A percentile compares a stretch with the other conserved stretches of the same genome.
Conservation (phyloP, 2,797 vertebrate species). For the Microcaecilia unicolor region DNA sequence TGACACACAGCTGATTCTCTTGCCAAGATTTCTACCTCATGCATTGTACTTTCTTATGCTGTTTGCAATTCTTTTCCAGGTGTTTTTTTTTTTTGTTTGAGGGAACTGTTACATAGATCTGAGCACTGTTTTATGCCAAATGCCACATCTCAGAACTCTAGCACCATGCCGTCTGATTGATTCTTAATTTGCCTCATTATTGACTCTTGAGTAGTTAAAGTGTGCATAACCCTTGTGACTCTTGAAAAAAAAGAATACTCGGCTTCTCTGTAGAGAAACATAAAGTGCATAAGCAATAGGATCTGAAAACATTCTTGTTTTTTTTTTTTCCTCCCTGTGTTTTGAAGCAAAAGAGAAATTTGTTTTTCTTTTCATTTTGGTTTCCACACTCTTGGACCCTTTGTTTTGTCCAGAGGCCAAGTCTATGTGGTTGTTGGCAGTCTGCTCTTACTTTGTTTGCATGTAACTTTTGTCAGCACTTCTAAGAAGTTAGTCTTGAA, state of each 20-base stretch:
- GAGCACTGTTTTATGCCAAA: no score
- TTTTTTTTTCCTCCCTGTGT: conserved; percentile 7
- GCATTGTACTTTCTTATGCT: no score
- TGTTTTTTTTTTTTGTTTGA: no score
- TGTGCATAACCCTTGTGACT: not conserved
- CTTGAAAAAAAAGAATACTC: not conserved
- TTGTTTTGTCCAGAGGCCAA: conserved; percentile 24
- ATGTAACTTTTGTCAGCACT: conserved; percentile 23
- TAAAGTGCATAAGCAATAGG: conserved; percentile 4
- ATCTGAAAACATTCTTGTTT: conserved; percentile 21
- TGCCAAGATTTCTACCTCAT: no score
- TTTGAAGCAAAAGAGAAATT: conserved; percentile 8
- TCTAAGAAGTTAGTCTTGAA: conserved; percentile 17
- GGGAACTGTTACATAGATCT: no score
- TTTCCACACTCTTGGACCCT: conserved; percentile 26
- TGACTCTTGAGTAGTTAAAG: not conserved
- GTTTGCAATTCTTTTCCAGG: no score
- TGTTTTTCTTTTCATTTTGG: conserved; percentile 4
- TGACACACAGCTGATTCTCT: no score
- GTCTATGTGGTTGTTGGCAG: conserved; percentile 36
- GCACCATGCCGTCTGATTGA: no score
- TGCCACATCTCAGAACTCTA: no score
- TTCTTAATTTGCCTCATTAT: not conserved
- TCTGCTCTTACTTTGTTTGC: conserved; percentile 7
- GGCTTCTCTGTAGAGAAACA: not conserved